Percentiles rank a stretch among this genome's conserved stretches.
Conservation (phyloP, 2,797 vertebrate species). For the Rhabdophis nuchalis region DNA sequence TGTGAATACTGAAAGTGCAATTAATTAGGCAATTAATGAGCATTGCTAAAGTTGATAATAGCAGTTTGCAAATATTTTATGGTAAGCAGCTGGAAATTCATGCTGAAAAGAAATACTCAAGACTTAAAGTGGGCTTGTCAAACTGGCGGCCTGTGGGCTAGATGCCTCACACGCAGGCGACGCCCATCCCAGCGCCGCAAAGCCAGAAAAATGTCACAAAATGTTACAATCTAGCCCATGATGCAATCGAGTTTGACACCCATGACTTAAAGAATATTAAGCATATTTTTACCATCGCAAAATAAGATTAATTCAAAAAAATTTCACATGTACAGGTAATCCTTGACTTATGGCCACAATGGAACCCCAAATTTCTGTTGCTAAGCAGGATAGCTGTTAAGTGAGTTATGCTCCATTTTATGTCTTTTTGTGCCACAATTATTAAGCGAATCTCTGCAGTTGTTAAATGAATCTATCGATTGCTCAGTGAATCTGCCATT, state of each 20-base stretch:
- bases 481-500: no score
- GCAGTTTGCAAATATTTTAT: not conserved
- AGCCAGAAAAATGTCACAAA: no score
- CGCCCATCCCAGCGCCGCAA: no score
- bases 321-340: not conserved
- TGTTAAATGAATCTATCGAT: not conserved
- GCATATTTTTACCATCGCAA: not conserved
- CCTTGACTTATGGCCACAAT: not conserved
- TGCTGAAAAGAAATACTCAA: not conserved
- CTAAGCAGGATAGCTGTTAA: not conserved
- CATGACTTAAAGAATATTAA: not conserved
- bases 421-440: not conserved
- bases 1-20: not conserved
- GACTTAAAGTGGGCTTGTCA: not conserved
- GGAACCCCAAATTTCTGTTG: not conserved
- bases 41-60: not conserved
- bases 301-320: not conserved
- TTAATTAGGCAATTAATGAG: not conserved
- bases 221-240: no score
- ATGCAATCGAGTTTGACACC: no score
- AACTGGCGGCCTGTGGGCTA: no score
- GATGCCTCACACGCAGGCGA: no score
- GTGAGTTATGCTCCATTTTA: not conserved
- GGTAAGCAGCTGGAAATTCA: not conserved
- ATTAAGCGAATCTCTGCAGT: not conserved